These are phyloP conservation scores for Malurus leucopterus DNA, from an alignment of 2,797 vertebrate species.

Conservation along the genomic window DNA sequence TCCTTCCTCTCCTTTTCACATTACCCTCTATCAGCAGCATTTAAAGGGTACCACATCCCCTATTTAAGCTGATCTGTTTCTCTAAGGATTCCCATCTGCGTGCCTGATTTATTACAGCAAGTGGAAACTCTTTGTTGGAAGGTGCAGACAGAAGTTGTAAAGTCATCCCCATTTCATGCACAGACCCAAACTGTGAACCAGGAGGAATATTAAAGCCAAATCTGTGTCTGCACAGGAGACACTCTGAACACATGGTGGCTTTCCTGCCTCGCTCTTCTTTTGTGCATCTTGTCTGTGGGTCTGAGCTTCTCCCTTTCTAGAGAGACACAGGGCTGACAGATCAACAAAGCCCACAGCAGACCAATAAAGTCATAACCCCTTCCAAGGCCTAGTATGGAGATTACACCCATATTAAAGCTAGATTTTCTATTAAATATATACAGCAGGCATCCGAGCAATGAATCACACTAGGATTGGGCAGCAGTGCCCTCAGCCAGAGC, in stretches of 20 bases:
- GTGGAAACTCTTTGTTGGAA: neutral
- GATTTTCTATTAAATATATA: neutral
- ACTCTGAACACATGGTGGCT: fast-evolving
- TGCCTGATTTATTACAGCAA: neutral
- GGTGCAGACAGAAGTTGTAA: neutral
- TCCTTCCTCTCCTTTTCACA: neutral
- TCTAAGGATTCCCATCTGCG: neutral
- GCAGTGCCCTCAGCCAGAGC: neutral
- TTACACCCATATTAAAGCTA: neutral
- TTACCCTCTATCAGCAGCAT: neutral
- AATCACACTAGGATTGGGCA: neutral
- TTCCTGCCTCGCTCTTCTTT: neutral
- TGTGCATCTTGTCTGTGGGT: fast-evolving
- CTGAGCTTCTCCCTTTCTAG: neutral
- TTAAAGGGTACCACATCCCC: neutral
- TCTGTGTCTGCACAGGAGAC: neutral
- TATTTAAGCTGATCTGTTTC: neutral
- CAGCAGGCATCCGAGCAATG: neutral
- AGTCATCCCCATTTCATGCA: neutral
- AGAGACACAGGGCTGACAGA: neutral
- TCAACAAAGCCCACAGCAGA: neutral
- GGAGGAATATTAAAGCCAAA: neutral
- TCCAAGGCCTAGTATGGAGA: neutral
- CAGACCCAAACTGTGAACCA: fast-evolving
- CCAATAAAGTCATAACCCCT: neutral